phyloP scores from a whole-genome alignment of 2,888 invertebrate genomes.

The Leucozona laternaria region DNA sequence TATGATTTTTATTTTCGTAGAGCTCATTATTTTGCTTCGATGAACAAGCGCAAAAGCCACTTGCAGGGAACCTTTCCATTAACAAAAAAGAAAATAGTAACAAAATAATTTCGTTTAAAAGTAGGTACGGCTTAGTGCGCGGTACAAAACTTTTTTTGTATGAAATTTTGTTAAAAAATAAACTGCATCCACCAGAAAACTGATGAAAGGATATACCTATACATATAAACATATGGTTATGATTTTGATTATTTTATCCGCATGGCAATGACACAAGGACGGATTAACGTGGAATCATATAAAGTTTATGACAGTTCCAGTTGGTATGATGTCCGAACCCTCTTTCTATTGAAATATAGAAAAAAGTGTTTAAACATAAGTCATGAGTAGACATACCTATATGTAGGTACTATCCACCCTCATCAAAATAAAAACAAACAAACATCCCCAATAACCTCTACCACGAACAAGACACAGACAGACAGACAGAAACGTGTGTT shows the following conservation, averaged over 20 bases:
- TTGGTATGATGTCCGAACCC: constrained; percentile 24
- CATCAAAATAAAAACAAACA: constrained; percentile 40
- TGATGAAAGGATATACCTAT: background rate
- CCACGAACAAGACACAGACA: constrained; percentile 14
- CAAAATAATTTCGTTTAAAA: constrained; percentile 23
- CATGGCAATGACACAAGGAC: constrained; percentile 41
- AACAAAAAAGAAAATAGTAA: constrained; percentile 2
- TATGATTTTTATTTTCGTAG: constrained; percentile 40
- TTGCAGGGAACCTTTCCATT: constrained; percentile 16
- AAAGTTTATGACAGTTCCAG: constrained; percentile 8
- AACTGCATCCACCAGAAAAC: background rate
- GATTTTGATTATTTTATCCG: background rate
- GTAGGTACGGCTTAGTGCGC: background rate
- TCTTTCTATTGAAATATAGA: constrained; percentile 7
- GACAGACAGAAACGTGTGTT: constrained; percentile 60
- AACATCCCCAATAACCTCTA: constrained; percentile 3
- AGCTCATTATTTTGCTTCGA: constrained; percentile 61
- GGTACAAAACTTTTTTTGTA: background rate
- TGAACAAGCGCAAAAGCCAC: constrained; percentile 30
- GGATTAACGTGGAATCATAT: constrained; percentile 15
- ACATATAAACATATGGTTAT: background rate
- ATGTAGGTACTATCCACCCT: constrained; percentile 47
- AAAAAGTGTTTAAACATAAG: constrained; percentile 33
- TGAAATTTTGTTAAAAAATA: background rate
- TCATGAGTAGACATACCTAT: background rate